phyloP scores from a whole-genome alignment of 2,888 invertebrate species.

The Dicyrtoma fusca region DNA sequence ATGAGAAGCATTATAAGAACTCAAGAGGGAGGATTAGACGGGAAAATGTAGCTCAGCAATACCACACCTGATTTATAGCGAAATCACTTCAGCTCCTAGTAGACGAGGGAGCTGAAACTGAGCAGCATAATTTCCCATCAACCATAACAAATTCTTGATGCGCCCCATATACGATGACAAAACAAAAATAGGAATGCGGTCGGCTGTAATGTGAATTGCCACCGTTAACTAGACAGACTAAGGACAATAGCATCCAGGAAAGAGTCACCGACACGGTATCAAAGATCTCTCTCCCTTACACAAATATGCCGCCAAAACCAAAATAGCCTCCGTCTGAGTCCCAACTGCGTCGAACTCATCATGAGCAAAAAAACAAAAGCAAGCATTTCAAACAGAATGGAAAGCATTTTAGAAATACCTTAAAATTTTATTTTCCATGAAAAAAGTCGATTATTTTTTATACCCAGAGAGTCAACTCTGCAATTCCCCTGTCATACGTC shows the following conservation, averaged over 20 bases:
- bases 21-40: no score
- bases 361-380: no score
- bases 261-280: conserved; percentile 14
- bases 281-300: conserved; percentile 20
- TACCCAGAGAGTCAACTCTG: no score
- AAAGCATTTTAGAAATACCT: no score
- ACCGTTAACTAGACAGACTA: conserved; percentile 16
- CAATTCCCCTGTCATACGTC: no score
- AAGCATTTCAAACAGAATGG: no score
- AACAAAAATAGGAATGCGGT: conserved; percentile 31
- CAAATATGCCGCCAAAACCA: conserved; percentile 28
- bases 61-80: conserved; percentile 8
- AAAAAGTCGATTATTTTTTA: no score
- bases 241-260: conserved; percentile 20
- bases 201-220: conserved; percentile 8
- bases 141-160: conserved; percentile 30
- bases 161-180: conserved; percentile 29
- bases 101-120: conserved; percentile 12
- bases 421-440: no score
- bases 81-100: not conserved
- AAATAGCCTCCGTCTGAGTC: conserved; percentile 19
- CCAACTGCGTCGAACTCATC: no score
- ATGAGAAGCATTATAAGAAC: no score
- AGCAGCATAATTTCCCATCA: conserved; percentile 26
- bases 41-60: not conserved